Conservation (phyloP, 2,888 invertebrate genomes). For the Schizotus pectinicornis region DNA sequence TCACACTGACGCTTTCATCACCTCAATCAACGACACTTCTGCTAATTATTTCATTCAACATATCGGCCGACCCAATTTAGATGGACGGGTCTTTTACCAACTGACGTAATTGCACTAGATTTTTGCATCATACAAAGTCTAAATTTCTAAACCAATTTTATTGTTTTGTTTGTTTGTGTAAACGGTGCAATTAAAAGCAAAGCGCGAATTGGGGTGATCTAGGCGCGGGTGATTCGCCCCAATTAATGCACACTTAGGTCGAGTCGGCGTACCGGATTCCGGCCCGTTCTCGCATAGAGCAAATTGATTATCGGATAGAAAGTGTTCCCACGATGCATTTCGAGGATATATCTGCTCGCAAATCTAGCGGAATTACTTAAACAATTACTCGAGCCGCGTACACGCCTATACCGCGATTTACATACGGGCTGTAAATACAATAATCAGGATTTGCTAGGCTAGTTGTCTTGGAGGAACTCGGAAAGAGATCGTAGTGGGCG, state of each 20-base stretch:
- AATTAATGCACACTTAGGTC: slow-evolving; percentile 23
- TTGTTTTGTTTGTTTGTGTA: slow-evolving; percentile 12
- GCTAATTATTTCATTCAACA: slow-evolving; percentile 16
- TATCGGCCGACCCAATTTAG: slow-evolving; percentile 15
- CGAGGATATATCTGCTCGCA: slow-evolving; percentile 35
- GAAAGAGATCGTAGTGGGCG: too few species aligned
- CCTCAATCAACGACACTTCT: slow-evolving; percentile 13
- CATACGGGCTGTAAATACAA: slow-evolving; percentile 30
- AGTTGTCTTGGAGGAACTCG: too few species aligned
- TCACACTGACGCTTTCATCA: neutral
- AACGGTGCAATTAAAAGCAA: slow-evolving; percentile 9
- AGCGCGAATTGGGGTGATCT: too few species aligned
- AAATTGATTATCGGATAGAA: slow-evolving; percentile 45
- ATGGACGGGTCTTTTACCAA: slow-evolving; percentile 10
- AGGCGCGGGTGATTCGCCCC: slow-evolving; percentile 22
- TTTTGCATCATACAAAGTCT: slow-evolving; percentile 17
- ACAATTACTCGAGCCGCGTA: slow-evolving; percentile 41
- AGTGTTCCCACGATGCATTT: slow-evolving; percentile 47
- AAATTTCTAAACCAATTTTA: slow-evolving; percentile 8
- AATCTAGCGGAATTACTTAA: slow-evolving; percentile 44
- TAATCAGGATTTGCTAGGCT: too few species aligned
- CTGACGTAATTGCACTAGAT: slow-evolving; percentile 23
- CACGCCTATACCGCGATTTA: slow-evolving; percentile 50
- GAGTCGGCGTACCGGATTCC: slow-evolving; percentile 24
- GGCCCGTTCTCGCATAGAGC: slow-evolving; percentile 25